Conservation (phyloP, 2,888 invertebrate species). For the Sepiola atlantica region DNA sequence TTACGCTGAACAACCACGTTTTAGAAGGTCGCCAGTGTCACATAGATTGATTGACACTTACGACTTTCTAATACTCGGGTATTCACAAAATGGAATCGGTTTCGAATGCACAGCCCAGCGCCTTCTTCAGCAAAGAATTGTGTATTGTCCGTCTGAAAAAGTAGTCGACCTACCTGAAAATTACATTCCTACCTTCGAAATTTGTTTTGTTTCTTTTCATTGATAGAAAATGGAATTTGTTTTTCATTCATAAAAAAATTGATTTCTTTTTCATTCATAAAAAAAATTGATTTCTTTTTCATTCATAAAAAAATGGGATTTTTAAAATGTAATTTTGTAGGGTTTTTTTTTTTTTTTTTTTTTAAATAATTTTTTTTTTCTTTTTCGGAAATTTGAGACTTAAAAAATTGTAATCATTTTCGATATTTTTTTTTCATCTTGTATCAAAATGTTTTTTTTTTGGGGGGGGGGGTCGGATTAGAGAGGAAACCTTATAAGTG, state of each 20-base stretch:
- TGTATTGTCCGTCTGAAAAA: not conserved
- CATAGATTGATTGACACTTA: conserved; percentile 41
- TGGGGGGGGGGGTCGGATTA: too few relatives aligned
- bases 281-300: too few relatives aligned
- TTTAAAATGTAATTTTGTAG: not conserved
- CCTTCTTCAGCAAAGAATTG: not conserved
- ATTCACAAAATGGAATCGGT: not conserved
- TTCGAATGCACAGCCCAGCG: not conserved
- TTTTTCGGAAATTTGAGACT: not conserved
- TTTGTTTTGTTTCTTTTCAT: not conserved
- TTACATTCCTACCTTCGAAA: not conserved
- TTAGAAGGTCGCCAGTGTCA: conserved; percentile 44
- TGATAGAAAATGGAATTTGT: not conserved
- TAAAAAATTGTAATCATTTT: not conserved
- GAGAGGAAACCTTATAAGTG: too few relatives aligned
- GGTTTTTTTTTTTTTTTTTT: not conserved
- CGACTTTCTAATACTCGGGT: conserved; percentile 44
- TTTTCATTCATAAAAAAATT: not conserved
- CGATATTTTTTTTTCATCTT: not conserved
- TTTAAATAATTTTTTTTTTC: not conserved
- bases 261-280: not conserved
- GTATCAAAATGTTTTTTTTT: not conserved
- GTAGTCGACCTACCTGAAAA: not conserved
- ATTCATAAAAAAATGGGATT: not conserved
- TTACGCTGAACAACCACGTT: conserved; percentile 24